phyloP scores from a whole-genome alignment of 1,140 invertebrate species.

The Carcinoscorpius rotundicauda region DNA sequence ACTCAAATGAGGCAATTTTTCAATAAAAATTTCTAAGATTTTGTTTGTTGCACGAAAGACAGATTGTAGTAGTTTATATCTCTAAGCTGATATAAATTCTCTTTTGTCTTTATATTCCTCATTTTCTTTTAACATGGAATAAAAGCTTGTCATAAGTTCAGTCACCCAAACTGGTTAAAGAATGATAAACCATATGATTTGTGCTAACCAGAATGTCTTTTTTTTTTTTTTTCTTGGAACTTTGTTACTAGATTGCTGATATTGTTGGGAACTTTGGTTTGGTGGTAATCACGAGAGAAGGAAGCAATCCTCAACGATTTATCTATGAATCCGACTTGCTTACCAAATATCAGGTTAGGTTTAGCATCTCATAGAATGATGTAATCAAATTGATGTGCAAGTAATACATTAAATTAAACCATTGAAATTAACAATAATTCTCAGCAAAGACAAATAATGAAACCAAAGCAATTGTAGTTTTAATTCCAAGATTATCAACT shows the following conservation, averaged over 20 bases:
- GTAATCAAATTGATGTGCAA: too few relatives aligned
- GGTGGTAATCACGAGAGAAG: conserved; percentile 76
- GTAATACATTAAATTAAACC: too few relatives aligned
- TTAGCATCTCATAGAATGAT: too few relatives aligned
- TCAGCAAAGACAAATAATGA: too few relatives aligned
- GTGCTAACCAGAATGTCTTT: too few relatives aligned
- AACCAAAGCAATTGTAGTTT: background rate
- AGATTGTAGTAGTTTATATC: too few relatives aligned
- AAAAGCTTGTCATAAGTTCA: background rate
- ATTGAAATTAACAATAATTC: too few relatives aligned
- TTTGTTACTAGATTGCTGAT: conserved; percentile 59
- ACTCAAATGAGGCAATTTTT: too few relatives aligned
- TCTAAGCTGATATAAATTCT: too few relatives aligned
- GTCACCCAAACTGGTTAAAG: background rate
- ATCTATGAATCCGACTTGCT: conserved; percentile 87
- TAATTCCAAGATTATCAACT: background rate
- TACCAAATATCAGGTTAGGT: conserved; percentile 65
- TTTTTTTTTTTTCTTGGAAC: background rate
- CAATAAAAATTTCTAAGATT: too few relatives aligned
- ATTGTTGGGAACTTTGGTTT: conserved; percentile 81
- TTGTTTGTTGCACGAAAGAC: too few relatives aligned
- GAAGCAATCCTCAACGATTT: conserved; percentile 73
- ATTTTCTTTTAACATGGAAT: background rate
- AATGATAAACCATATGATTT: background rate
- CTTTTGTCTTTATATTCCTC: background rate